A percentile compares a stretch with the other conserved stretches of the same genome.
Conservation (phyloP, 53 echinoderm and acorn worm species). For the Arbacia lixula region DNA sequence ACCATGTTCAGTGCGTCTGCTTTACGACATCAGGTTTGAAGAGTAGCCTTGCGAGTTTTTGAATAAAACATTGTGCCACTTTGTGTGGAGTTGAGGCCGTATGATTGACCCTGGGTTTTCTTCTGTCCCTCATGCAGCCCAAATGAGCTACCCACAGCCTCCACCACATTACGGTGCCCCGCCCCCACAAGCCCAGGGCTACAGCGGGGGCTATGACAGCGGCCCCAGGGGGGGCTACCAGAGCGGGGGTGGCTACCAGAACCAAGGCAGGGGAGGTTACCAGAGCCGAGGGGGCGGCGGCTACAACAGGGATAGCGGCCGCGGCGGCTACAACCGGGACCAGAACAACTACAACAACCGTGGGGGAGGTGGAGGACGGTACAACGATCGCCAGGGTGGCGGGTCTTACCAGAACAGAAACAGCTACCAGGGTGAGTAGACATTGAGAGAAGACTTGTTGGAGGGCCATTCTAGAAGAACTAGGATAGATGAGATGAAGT, state of each 20-base stretch:
- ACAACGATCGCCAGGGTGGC: constrained; percentile 24
- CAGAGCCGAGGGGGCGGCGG: constrained; percentile 56
- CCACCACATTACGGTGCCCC: constrained; percentile 54
- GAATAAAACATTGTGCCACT: no score
- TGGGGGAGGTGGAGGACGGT: constrained; percentile 36
- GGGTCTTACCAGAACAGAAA: constrained; percentile 28
- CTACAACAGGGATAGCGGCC: constrained; percentile 64
- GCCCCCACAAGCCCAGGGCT: constrained; percentile 57
- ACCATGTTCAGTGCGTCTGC: no score
- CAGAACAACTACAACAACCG: constrained; percentile 46
- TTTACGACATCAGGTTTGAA: no score
- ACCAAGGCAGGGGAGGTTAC: constrained; percentile 70
- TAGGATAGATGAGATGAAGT: no score
- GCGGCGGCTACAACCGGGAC: constrained; percentile 58
- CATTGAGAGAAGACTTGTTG: no score
- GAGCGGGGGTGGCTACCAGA: constrained; percentile 64
- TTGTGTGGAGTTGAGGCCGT: no score
- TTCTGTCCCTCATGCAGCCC: no score
- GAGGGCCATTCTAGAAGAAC: no score
- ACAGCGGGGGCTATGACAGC: constrained; percentile 50
- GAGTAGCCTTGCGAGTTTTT: no score
- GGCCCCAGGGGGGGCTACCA: constrained; percentile 57
- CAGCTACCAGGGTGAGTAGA: constrained; percentile 29
- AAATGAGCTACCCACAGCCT: constrained; percentile 26
- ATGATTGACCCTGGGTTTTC: no score